Evolutionary conservation across 2,113 vertebrate species (phyloP), one percentile per base, ranked within the genome.

Genomic region (Lamprotornis superbus): DNA sequence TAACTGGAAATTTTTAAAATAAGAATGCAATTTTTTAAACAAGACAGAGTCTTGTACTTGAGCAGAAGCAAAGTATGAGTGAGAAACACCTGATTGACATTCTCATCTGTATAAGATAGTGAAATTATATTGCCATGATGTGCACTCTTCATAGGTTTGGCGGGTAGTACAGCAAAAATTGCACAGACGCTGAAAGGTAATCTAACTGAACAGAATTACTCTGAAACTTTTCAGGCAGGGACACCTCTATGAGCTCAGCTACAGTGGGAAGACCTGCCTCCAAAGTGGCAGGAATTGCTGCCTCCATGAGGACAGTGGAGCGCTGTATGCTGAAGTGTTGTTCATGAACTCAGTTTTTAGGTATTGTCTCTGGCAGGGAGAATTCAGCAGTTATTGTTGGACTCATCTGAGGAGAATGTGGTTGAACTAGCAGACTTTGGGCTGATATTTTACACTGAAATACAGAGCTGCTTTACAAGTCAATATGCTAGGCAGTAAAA

Each of bases 311-410:
- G 46, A 20, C 15, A 52, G 39, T 1, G 0, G 27, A 42, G 42
- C 28, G 15, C 24, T 56, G 10, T 22, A 8, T 91, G 11, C 85
- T 69, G 5, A 28, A 25, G 8, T 31, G 4, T 39, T 47, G n/a
- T 49, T 31, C 7, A 3, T 31, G 19, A 57, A 33, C 7, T 73
- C 0, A 0, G 40, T 23, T 22, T 79, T 56, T 27, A 64, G 25
- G 12, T 39, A 25, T 67, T 5, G 0, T 28, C 4, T 88, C 31
- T 73, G 40, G 11, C 17, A 47, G 52, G 33, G 61, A 52, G 18
- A 78, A 55, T 63, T 89, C 24, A 53, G 37, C 31, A 55, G 53
- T 74, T 9, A 1, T 53, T 86, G 30, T 15, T 90, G 63, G 39
- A 33, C 12, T 81, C 6, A 6, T 15, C 21, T 70, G 53, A 59